Conservation (phyloP, 2,797 vertebrate species). For the Hoplostethus atlanticus region DNA sequence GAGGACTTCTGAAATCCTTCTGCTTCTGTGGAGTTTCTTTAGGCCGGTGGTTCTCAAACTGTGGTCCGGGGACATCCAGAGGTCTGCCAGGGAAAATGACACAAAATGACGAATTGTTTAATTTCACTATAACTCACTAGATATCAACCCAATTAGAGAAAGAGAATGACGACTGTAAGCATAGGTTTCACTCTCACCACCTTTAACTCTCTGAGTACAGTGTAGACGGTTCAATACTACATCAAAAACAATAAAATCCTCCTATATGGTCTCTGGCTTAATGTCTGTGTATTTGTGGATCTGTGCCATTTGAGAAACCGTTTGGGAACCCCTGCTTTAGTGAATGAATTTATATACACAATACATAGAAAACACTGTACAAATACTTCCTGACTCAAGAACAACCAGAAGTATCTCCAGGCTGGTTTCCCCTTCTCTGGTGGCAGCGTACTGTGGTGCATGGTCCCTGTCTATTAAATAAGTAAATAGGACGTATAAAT, state of each 20-base stretch:
- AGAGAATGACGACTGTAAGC: background rate
- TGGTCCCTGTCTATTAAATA: too few species aligned
- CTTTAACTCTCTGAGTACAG: background rate
- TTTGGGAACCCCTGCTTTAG: too few species aligned
- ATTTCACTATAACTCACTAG: background rate
- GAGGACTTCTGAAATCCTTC: conserved; percentile 1
- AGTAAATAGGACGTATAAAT: too few species aligned
- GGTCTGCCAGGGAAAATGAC: background rate
- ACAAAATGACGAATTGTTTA: background rate
- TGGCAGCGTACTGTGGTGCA: too few species aligned
- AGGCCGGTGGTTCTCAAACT: background rate
- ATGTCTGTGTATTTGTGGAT: background rate
- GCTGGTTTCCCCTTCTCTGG: background rate
- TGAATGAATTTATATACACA: background rate
- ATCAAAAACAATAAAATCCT: background rate
- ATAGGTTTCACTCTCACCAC: background rate
- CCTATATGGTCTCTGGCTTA: background rate
- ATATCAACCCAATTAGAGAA: background rate
- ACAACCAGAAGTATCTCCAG: background rate
- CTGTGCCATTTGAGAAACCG: background rate
- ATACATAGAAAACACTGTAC: background rate
- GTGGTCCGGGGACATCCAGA: background rate
- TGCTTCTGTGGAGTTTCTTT: background rate
- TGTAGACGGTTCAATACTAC: background rate
- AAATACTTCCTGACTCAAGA: background rate